A percentile compares a stretch with the other conserved stretches of the same genome.
Conservation (phyloP, 1,140 invertebrate genomes). For the Drosophila pectinifera region DNA sequence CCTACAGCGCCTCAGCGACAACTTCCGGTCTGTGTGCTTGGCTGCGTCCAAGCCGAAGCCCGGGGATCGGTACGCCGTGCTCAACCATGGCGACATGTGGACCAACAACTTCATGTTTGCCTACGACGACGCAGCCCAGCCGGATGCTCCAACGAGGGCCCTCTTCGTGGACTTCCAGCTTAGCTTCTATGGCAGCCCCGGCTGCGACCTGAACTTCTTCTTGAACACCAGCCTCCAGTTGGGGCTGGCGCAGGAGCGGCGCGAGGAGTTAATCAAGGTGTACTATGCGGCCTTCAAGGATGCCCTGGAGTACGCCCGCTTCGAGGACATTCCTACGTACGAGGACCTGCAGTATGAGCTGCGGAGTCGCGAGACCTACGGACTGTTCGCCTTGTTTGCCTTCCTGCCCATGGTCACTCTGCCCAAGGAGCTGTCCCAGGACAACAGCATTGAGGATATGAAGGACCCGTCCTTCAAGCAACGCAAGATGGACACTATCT, state of each 20-base stretch:
- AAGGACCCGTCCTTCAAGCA: slow-evolving; percentile 55
- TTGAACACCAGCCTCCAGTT: slow-evolving; percentile 73
- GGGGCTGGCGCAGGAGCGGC: slow-evolving; percentile 67
- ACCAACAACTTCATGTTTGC: slow-evolving; percentile 89
- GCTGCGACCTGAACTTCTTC: slow-evolving; percentile 78
- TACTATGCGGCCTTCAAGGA: slow-evolving; percentile 72
- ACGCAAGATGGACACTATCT: slow-evolving; percentile 64
- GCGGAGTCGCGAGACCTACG: slow-evolving; percentile 74
- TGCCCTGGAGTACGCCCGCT: slow-evolving; percentile 83
- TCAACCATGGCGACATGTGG: slow-evolving; percentile 89
- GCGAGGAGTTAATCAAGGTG: slow-evolving; percentile 76
- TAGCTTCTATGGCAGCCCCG: slow-evolving; percentile 76
- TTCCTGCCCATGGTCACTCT: slow-evolving; percentile 75
- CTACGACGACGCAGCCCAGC: slow-evolving; percentile 85
- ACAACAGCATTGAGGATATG: slow-evolving; percentile 74
- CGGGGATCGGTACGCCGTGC: slow-evolving; percentile 83
- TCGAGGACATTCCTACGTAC: slow-evolving; percentile 84
- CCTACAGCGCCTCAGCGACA: slow-evolving; percentile 84
- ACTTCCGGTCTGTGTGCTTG: slow-evolving; percentile 80
- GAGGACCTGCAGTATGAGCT: slow-evolving; percentile 77
- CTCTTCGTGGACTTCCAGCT: slow-evolving; percentile 86
- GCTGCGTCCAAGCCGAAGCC: slow-evolving; percentile 69
- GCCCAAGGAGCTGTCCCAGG: slow-evolving; percentile 63
- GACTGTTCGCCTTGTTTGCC: slow-evolving; percentile 66
- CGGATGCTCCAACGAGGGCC: slow-evolving; percentile 85